These are phyloP conservation scores for Crocuta crocuta DNA, from an alignment of 2,113 vertebrate genomes.

Conservation along the genomic window DNA sequence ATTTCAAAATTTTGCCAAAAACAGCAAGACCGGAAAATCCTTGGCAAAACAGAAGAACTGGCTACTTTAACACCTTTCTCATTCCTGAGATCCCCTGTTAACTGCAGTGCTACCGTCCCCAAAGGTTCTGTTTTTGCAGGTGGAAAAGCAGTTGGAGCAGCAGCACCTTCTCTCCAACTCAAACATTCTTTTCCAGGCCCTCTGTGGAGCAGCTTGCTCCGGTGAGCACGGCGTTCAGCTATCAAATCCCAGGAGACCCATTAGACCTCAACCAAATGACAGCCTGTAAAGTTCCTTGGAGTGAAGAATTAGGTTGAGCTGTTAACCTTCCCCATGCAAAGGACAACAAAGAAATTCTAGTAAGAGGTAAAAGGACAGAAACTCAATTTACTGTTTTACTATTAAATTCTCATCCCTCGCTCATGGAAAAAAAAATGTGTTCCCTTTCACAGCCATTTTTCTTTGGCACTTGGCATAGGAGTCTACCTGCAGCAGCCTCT, in stretches of 20 bases:
- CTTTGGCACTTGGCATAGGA: constrained; percentile 41
- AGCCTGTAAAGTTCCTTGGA: constrained; percentile 69
- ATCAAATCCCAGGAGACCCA: constrained; percentile 34
- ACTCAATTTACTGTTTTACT: constrained; percentile 58
- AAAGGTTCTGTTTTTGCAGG: constrained; percentile 73
- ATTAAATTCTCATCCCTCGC: constrained; percentile 57
- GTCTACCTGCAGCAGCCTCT: not conserved
- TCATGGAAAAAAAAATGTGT: constrained; percentile 44
- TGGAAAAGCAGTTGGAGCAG: constrained; percentile 64
- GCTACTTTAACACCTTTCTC: constrained; percentile 74
- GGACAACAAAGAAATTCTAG: constrained; percentile 70
- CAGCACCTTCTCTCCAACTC: constrained; percentile 48
- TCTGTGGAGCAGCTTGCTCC: constrained; percentile 34
- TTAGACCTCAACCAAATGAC: constrained; percentile 75
- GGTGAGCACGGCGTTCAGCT: constrained; percentile 26
- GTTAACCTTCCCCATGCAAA: constrained; percentile 78
- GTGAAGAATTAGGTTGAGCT: constrained; percentile 68
- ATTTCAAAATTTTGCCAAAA: constrained; percentile 78
- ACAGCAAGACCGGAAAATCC: constrained; percentile 73
- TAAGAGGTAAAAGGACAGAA: constrained; percentile 61
- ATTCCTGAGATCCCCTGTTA: constrained; percentile 36
- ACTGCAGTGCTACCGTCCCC: constrained; percentile 44
- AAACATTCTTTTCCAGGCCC: constrained; percentile 72
- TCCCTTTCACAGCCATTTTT: constrained; percentile 64
- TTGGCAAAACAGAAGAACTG: constrained; percentile 74